These are phyloP conservation scores for Andrena hattorfiana DNA, from an alignment of 2,888 invertebrate species.

Conservation along the genomic window DNA sequence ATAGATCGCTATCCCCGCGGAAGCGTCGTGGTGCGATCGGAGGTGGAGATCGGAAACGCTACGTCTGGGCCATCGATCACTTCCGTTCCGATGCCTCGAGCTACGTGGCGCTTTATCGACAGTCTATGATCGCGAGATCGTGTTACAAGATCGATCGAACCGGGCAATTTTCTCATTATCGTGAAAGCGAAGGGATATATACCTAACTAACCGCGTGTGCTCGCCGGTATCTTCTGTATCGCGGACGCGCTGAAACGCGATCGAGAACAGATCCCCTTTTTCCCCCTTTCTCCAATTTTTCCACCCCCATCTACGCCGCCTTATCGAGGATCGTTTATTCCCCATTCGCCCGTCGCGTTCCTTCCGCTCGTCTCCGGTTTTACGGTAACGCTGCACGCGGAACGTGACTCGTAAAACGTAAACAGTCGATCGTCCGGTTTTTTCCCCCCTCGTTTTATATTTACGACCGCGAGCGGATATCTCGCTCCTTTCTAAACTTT, in stretches of 20 bases:
- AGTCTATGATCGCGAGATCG: slow-evolving; percentile 65
- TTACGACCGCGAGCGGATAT: slow-evolving; percentile 59
- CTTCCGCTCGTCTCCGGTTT: slow-evolving; percentile 9
- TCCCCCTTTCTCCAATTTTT: too few species aligned
- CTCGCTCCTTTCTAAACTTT: slow-evolving; percentile 71
- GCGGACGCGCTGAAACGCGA: slow-evolving; percentile 35
- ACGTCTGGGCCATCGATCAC: slow-evolving; percentile 64
- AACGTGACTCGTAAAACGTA: slow-evolving; percentile 63
- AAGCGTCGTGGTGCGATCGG: slow-evolving; percentile 41
- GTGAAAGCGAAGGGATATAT: slow-evolving; percentile 69
- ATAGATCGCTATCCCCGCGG: slow-evolving; percentile 11
- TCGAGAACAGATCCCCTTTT: neutral
- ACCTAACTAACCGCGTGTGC: slow-evolving; percentile 34
- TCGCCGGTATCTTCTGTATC: slow-evolving; percentile 15
- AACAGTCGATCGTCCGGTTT: slow-evolving; percentile 52
- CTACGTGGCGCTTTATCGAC: slow-evolving; percentile 59
- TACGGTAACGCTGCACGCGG: slow-evolving; percentile 15
- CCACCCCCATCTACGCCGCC: neutral
- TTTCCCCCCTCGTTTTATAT: slow-evolving; percentile 58
- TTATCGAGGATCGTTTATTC: neutral
- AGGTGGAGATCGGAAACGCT: slow-evolving; percentile 60
- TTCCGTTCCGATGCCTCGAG: slow-evolving; percentile 65
- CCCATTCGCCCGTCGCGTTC: neutral
- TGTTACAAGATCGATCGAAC: slow-evolving; percentile 68
- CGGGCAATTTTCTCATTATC: slow-evolving; percentile 76